Conservation (phyloP, 2,797 vertebrate genomes). For the Melanotaenia parkinsoni region DNA sequence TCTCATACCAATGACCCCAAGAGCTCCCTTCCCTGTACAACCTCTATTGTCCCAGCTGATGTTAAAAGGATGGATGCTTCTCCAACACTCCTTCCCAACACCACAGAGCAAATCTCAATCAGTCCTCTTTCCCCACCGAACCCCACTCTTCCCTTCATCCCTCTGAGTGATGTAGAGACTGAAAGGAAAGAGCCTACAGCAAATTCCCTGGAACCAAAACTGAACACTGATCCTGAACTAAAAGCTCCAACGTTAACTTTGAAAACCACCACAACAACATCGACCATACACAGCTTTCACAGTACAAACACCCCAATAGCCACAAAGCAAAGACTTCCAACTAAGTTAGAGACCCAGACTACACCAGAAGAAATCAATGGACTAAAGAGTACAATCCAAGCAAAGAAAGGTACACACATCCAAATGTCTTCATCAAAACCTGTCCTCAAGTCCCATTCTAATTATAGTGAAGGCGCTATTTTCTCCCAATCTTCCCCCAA, state of each 20-base stretch:
- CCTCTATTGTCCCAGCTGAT: neutral
- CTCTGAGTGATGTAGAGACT: neutral
- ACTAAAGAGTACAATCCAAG: neutral
- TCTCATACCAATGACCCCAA: fast-evolving
- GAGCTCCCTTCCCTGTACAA: neutral
- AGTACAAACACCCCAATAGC: neutral
- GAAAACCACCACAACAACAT: neutral
- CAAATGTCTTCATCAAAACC: neutral
- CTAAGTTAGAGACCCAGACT: neutral
- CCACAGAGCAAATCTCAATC: neutral
- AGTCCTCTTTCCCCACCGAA: neutral
- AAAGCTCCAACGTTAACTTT: neutral
- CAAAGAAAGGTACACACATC: neutral
- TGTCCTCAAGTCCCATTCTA: neutral
- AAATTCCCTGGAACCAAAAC: neutral
- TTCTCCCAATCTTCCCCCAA: neutral
- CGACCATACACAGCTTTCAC: neutral
- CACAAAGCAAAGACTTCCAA: neutral
- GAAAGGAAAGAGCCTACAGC: neutral
- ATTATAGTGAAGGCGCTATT: neutral
- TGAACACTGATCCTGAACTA: neutral
- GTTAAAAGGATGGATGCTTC: neutral
- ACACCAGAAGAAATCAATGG: neutral
- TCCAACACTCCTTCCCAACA: neutral
- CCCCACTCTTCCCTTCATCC: neutral